Evolutionary conservation across 2,888 invertebrate genomes (phyloP).

Genomic region (Drosophila nr. perissopoda): DNA sequence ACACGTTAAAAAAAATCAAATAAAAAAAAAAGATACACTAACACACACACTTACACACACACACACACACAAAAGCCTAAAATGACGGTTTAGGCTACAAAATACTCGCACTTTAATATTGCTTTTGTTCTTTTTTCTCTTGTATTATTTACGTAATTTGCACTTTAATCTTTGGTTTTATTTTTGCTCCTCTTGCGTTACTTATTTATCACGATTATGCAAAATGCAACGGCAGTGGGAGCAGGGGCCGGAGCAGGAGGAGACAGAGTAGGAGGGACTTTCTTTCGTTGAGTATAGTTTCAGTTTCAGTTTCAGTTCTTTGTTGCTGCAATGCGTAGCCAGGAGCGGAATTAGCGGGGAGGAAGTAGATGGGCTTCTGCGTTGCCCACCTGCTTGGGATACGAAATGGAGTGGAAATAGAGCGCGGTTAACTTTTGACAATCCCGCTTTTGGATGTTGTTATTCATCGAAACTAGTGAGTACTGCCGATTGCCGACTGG

Average conservation of each 20-base stretch:
- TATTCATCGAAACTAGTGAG: constrained; percentile 55
- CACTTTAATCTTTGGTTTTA: constrained; percentile 37
- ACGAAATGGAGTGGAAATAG: constrained; percentile 18
- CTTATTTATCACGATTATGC: constrained; percentile 35
- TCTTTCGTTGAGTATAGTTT: constrained; percentile 11
- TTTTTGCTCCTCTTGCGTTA: constrained; percentile 8
- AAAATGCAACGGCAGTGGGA: constrained; percentile 32
- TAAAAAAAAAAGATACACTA: constrained; percentile 9
- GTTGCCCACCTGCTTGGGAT: constrained; percentile 27
- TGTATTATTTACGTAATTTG: constrained; percentile 44
- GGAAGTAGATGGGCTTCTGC: background rate
- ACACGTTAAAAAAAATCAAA: constrained; percentile 50
- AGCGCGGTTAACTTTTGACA: constrained; percentile 27
- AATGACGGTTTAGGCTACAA: constrained; percentile 18
- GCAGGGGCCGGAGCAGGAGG: background rate
- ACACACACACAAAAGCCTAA: constrained; percentile 5
- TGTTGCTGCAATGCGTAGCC: constrained; percentile 23
- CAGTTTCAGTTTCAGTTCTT: constrained; percentile 17
- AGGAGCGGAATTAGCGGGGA: background rate
- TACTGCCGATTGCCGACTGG: constrained; percentile 44
- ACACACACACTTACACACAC: constrained; percentile 12
- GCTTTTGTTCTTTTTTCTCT: background rate
- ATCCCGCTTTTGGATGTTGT: constrained; percentile 52
- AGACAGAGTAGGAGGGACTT: constrained; percentile 5
- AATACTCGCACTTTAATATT: constrained; percentile 23